Evolutionary conservation across 1,140 invertebrate species (phyloP), one percentile per base, ranked within the genome.

Genomic region (Goniozus legneri): DNA sequence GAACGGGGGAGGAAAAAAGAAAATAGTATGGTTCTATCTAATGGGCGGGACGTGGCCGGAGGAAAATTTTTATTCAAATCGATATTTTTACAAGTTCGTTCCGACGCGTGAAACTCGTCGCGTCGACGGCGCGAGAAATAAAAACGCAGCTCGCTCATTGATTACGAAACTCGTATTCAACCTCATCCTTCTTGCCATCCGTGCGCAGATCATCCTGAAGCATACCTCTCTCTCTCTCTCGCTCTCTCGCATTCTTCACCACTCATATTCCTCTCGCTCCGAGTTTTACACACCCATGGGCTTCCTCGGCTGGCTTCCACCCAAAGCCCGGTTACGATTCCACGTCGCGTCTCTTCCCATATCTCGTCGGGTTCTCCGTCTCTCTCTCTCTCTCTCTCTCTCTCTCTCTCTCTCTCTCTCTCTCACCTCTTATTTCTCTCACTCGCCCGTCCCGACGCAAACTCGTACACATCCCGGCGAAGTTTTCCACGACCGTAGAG

Each of bases 201-300:
- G 4, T 10, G 4, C 24, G 47, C 44, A 55, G 47, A 50, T 55
- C 58, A 54, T 54, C 51, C 49, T 45, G 34, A 35, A 31, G 35
- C 39, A 18, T 43, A 40, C 44, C 52, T 38, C 42, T 38, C 41
- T 41, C 20, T n/a, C 36, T 21, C 3, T 24, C 44, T 47, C 45
- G 24, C 42, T 52, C 53, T 57, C 50, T 58, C 54, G 49, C 53
- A 43, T 44, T 43, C 48, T 39, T 44, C 50, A 48, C 47, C 50
- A n/a, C n/a, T n/a, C n/a, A n/a, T n/a, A n/a, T n/a, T n/a, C n/a
- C n/a, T n/a, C n/a, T 50, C 47, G 41, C 52, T 53, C 46, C 44
- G 54, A 67, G 56, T 66, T 68, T 66, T 56, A 58, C 63, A 62
- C 55, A 59, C 58, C n/a, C 64, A 63, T 57, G 64, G 63, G 58